These are phyloP conservation scores for Procambarus clarkii DNA, from an alignment of 1,140 invertebrate species.

Conservation along the genomic window DNA sequence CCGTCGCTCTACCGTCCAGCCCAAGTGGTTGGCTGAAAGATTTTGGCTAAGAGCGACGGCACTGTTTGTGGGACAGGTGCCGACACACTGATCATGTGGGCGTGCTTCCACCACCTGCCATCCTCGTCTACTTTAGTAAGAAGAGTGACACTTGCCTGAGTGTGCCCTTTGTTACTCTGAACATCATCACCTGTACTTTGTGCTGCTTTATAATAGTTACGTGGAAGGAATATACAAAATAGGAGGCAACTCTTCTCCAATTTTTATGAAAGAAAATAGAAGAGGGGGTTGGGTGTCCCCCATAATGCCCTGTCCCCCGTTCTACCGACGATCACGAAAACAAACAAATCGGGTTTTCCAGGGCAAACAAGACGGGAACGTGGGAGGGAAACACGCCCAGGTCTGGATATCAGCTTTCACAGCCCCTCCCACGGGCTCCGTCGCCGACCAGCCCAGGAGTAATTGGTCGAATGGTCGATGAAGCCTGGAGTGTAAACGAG, in stretches of 20 bases:
- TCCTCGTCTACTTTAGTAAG: too few species aligned
- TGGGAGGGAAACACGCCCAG: slow-evolving; percentile 34
- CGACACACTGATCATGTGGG: slow-evolving; percentile 29
- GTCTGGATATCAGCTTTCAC: slow-evolving; percentile 47
- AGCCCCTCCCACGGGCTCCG: background rate
- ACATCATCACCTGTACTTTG: too few species aligned
- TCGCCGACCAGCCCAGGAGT: background rate
- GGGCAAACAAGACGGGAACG: slow-evolving; percentile 33
- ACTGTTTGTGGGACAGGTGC: slow-evolving; percentile 23
- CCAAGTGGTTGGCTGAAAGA: too few species aligned
- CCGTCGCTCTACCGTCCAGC: too few species aligned
- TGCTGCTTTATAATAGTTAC: background rate
- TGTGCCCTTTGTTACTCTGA: background rate
- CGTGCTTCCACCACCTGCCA: background rate
- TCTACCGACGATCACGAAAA: slow-evolving; percentile 17
- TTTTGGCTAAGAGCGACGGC: background rate
- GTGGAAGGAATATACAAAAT: background rate
- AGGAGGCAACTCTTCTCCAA: background rate
- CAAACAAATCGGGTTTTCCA: slow-evolving; percentile 37
- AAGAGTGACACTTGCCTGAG: too few species aligned
- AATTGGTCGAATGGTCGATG: slow-evolving; percentile 39
- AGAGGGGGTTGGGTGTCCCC: background rate
- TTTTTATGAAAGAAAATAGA: too few species aligned
- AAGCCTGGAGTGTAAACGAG: slow-evolving; percentile 8
- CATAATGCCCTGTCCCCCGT: slow-evolving; percentile 2